Evolutionary conservation across 2,797 vertebrate species (phyloP), one percentile per base, ranked within the genome.

Genomic region (Sebastes dallii): DNA sequence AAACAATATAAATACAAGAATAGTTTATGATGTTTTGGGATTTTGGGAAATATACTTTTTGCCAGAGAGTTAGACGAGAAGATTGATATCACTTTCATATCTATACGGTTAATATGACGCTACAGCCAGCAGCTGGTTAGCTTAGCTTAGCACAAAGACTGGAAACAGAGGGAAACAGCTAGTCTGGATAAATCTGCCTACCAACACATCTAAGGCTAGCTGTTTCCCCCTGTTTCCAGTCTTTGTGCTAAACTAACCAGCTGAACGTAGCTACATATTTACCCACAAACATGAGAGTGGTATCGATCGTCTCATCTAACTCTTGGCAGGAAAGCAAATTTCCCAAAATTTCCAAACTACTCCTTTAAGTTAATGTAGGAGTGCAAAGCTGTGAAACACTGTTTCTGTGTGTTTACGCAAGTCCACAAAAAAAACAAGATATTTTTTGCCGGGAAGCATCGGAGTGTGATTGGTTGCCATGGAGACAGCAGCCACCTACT

Each of bases 401-500:
- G 20, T 22, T 36, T 8, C 22, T 16, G 8, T 60, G 58, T 22
- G 58, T 46, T 22, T 54, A 10, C 39, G 46, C 59, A 32, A 55
- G 30, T 60, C 11, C 22, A n/a, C 18, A 52, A 52, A 52, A 36
- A 80, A 78, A 83, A 65, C 4, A 14, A 69, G n/a, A 22, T 12
- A 0, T 4, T 66, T 88, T 88, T 76, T 91, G 72, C 84, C 10
- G 5, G 67, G 79, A 88, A 82, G 64, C 77, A 68, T 80, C 34
- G 30, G 58, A 76, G 52, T 65, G 76, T 55, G 54, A 81, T 83
- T 14, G 5, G 86, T 94, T 76, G 39, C 90, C 89, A 91, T 89
- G 91, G 88, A 70, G 30, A 95, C 92, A 4, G 64, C 52, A 66
- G 50, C 75, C 84, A 36, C 86, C 90, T 69, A 52, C 20, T 52